Base-by-base conservation (phyloP, 92 coral and sea anemone species). In the Nematostella vectensis region DNA sequence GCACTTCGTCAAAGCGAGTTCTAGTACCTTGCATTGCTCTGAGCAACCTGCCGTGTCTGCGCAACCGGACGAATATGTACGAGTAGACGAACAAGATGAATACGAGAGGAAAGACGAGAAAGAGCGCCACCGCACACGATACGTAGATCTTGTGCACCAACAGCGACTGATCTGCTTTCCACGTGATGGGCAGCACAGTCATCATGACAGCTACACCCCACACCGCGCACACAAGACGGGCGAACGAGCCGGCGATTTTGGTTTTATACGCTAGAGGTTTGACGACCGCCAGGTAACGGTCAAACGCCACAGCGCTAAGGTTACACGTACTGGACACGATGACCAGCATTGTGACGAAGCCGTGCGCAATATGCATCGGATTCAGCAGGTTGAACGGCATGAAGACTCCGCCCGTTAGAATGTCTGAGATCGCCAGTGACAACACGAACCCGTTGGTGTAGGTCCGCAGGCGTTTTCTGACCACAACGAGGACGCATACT, bases 381-480 rank as follows among this genome's bases (percentile, higher is more conserved):
- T 62, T 66, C 12, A 70, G 33, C 3, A 78, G 69, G 33, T 75
- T 55, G 42, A 75, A 57, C 13, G 85, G 85, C 62, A 71, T 39
- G 17, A 78, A 61, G 2, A 78, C 39, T 4, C 79, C 85, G 1
- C 85, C 85, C 20, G 74, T 78, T 2, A 78, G 48, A 21, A 78
- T 59, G 31, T 78, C 85, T 6, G 79, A 71, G 11, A 78, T 70
- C 24, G 85, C 85, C 22, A 78, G 58, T 1, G 85, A 78, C 1
- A 72, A 79, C 19, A 78, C 65, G 43, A 78, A 78, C 4, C 85
- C 85, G 47, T 78, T 78, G 15, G 85, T 78, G 50, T 36, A 66
- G 17, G 79, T 78, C 15, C 85, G 79, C 2, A 78, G 75, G 18
- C 63, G 67, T 10, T 33, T 59, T 23, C 66, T 66, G 11, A 45